Conservation (phyloP, 2,113 vertebrate species). For the Barbus barbus region DNA sequence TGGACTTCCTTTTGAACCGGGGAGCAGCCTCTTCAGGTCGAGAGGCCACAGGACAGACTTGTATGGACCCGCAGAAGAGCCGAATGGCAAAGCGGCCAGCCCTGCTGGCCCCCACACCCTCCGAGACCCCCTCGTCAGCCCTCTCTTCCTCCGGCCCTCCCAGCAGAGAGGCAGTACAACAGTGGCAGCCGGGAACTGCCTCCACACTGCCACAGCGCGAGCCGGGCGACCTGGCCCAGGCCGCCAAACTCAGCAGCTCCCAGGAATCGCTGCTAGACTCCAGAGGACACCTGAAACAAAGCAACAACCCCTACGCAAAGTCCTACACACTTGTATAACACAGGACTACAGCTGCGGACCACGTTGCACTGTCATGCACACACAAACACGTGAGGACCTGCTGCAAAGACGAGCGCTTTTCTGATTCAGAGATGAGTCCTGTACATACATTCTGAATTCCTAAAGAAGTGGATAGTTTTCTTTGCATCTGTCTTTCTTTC, state of each 20-base stretch:
- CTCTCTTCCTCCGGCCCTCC: constrained; percentile 81
- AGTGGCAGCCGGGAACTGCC: constrained; percentile 92
- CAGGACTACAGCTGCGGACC: constrained; percentile 73
- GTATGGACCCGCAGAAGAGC: constrained; percentile 98
- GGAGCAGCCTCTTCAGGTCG: constrained; percentile 85
- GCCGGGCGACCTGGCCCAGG: constrained; percentile 92
- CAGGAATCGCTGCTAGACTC: constrained; percentile 99
- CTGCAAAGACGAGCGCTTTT: constrained; percentile 71
- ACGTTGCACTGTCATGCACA: constrained; percentile 54
- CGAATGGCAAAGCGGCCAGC: constrained; percentile 93
- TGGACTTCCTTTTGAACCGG: constrained; percentile 98
- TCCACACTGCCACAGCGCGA: constrained; percentile 97
- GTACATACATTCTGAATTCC: constrained; percentile 77
- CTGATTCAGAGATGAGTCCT: constrained; percentile 73
- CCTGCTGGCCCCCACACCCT: constrained; percentile 75
- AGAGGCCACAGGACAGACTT: constrained; percentile 91
- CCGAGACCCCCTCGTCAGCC: constrained; percentile 78
- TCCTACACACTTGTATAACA: constrained; percentile 99
- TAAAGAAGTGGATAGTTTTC: constrained; percentile 73
- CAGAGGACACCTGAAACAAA: constrained; percentile 96
- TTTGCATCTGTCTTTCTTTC: constrained; percentile 52
- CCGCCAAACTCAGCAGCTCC: constrained; percentile 98
- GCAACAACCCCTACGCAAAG: constrained; percentile 98
- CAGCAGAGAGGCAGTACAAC: constrained; percentile 84
- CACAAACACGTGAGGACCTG: constrained; percentile 48